A percentile compares a stretch with the other conserved stretches of the same genome.
phyloP scores from a whole-genome alignment of 2,888 invertebrate species.

The Epirrita christyi region DNA sequence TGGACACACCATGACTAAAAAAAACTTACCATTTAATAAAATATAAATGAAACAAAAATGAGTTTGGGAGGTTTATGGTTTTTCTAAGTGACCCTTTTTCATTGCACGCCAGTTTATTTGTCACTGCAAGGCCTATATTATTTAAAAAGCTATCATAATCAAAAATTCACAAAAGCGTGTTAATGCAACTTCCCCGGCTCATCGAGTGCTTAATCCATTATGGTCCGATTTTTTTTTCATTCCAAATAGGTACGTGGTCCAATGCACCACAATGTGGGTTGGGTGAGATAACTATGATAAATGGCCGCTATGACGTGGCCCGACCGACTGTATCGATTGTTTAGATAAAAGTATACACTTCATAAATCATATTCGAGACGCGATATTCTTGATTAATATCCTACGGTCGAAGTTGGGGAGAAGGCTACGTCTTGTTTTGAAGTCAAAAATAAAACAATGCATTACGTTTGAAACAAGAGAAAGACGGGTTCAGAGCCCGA shows the following conservation, averaged over 20 bases:
- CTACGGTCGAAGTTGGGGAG: conserved; percentile 26
- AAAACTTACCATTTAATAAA: too few relatives aligned
- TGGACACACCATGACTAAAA: too few relatives aligned
- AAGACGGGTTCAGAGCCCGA: too few relatives aligned
- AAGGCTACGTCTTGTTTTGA: not conserved
- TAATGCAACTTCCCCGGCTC: conserved; percentile 1
- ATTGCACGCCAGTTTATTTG: too few relatives aligned
- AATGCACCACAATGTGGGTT: conserved; percentile 52
- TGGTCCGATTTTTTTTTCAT: conserved; percentile 36
- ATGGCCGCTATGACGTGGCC: conserved; percentile 68
- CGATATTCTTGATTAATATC: conserved; percentile 43
- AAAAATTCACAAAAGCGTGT: not conserved
- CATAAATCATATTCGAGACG: conserved; percentile 51
- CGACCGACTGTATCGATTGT: conserved; percentile 61
- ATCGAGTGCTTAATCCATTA: conserved; percentile 34
- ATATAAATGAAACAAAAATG: too few relatives aligned
- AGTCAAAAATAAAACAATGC: not conserved
- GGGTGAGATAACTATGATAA: conserved; percentile 72
- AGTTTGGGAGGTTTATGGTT: too few relatives aligned
- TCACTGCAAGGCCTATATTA: too few relatives aligned
- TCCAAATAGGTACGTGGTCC: conserved; percentile 42
- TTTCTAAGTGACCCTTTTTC: too few relatives aligned
- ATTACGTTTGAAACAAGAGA: too few relatives aligned
- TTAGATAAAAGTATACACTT: conserved; percentile 66
- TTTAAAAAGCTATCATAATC: too few relatives aligned